Conservation (phyloP, 1,140 invertebrate genomes). For the Tribolium castaneum region DNA sequence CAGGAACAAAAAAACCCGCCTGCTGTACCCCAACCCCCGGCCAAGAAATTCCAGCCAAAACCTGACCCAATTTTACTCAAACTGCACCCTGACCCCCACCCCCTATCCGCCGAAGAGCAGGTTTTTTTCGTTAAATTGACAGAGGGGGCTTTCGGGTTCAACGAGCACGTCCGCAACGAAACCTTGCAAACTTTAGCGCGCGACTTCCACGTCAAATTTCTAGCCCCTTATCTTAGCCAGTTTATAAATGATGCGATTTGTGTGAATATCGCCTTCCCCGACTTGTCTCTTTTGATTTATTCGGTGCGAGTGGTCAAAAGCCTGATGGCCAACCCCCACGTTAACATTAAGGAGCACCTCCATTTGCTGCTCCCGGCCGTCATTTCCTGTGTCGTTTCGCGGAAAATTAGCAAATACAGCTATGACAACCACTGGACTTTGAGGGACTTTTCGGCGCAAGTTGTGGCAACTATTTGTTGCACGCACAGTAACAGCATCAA, state of each 20-base stretch:
- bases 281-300: slow-evolving; percentile 55
- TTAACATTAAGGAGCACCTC: slow-evolving; percentile 46
- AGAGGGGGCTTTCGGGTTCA: slow-evolving; percentile 54
- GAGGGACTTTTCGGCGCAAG: slow-evolving; percentile 52
- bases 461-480: slow-evolving; percentile 48
- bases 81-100: slow-evolving; percentile 46
- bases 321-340: slow-evolving; percentile 48
- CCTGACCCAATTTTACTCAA: slow-evolving; percentile 50
- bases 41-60: slow-evolving; percentile 48
- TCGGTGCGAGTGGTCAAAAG: slow-evolving; percentile 52
- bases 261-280: slow-evolving; percentile 50
- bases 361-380: slow-evolving; percentile 50
- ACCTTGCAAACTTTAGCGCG: slow-evolving; percentile 42
- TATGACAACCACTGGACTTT: slow-evolving; percentile 57
- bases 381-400: slow-evolving; percentile 51
- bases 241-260: slow-evolving; percentile 53
- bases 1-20: not conserved
- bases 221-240: slow-evolving; percentile 49
- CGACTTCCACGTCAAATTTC: slow-evolving; percentile 50
- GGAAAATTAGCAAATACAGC: slow-evolving; percentile 54
- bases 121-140: slow-evolving; percentile 52
- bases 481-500: slow-evolving; percentile 49
- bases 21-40: not conserved
- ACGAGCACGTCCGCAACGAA: slow-evolving; percentile 52
- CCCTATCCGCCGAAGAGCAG: slow-evolving; percentile 53